phyloP scores from a whole-genome alignment of 2,888 invertebrate species.

The Torymus auratus region DNA sequence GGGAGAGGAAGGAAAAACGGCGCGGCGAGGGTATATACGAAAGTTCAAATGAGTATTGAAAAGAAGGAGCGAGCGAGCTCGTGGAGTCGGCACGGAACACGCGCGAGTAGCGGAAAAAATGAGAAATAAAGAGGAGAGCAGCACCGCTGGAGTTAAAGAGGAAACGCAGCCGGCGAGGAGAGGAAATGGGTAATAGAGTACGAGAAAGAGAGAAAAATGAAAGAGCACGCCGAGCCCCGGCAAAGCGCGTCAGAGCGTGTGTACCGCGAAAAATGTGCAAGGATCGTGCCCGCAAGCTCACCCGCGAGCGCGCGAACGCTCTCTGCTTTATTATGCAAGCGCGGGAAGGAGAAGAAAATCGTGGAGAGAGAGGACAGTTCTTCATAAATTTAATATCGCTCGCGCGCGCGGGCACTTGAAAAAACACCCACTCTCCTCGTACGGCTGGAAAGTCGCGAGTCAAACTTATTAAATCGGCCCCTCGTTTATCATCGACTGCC shows the following conservation, averaged over 20 bases:
- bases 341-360: not conserved
- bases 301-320: not conserved
- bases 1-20: too few species aligned
- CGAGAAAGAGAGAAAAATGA: not conserved
- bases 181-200: not conserved
- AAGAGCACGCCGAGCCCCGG: not conserved
- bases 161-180: not conserved
- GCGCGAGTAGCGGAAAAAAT: not conserved
- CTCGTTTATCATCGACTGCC: conserved; percentile 49
- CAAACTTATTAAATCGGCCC: conserved; percentile 49
- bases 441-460: conserved; percentile 10
- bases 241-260: not conserved
- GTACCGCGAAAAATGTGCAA: not conserved
- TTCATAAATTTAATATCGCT: conserved; percentile 51
- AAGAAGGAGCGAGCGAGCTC: conserved; percentile 5
- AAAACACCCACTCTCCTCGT: not conserved
- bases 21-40: not conserved
- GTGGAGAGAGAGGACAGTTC: not conserved
- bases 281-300: not conserved
- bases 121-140: not conserved
- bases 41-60: conserved; percentile 39
- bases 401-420: not conserved
- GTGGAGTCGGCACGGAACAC: not conserved
- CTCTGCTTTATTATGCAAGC: conserved; percentile 39
- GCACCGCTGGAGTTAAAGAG: not conserved